phyloP scores from a whole-genome alignment of 1,140 invertebrate genomes.

The Delia radicum region DNA sequence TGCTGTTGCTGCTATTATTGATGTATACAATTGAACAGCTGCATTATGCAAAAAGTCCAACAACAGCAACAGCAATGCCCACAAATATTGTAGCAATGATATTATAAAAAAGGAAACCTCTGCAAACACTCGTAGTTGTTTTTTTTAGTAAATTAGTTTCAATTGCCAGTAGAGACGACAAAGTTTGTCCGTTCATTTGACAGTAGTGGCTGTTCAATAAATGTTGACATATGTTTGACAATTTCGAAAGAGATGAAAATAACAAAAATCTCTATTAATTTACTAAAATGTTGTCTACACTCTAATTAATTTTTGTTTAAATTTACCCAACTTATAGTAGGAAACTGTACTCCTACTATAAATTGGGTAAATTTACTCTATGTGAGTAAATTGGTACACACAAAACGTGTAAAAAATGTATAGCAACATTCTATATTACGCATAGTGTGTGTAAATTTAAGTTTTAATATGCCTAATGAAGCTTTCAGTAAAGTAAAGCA shows the following conservation, averaged over 20 bases:
- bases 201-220: slow-evolving; percentile 18
- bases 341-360: no score
- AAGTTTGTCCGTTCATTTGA: no score
- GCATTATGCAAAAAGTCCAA: slow-evolving; percentile 9
- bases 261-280: slow-evolving; percentile 6
- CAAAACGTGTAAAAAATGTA: no score
- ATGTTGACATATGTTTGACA: slow-evolving; percentile 13
- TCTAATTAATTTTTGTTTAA: no score
- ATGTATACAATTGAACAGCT: slow-evolving; percentile 11
- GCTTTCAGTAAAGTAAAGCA: no score
- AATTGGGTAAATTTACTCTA: no score
- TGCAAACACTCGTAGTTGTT: not conserved
- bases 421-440: no score
- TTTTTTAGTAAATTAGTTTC: slow-evolving; percentile 1
- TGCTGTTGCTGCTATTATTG: not conserved
- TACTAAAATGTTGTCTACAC: no score
- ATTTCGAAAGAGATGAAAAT: slow-evolving; percentile 13
- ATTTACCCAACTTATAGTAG: no score
- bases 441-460: no score
- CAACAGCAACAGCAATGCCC: not conserved
- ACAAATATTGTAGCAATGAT: not conserved
- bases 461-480: no score
- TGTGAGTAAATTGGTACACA: no score
- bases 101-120: not conserved
- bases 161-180: not conserved